Evolutionary conservation across 2,113 vertebrate genomes (phyloP).

Genomic region (Mohoua ochrocephala): DNA sequence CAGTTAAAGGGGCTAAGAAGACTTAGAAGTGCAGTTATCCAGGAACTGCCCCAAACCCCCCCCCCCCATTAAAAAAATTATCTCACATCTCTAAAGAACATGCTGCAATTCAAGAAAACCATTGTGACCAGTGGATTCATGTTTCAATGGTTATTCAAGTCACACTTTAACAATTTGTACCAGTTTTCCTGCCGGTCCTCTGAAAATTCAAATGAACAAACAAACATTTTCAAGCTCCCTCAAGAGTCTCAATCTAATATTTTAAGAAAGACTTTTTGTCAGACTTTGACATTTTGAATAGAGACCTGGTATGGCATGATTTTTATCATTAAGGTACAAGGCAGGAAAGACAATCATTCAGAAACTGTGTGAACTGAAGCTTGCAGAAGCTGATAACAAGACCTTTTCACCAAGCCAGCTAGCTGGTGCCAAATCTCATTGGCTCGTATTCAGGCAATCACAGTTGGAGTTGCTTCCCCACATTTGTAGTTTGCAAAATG

Average conservation of each 20-base stretch:
- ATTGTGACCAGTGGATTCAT: neutral
- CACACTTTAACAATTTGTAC: neutral
- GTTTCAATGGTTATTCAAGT: neutral
- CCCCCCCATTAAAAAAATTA: neutral
- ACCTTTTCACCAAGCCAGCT: neutral
- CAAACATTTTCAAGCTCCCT: neutral
- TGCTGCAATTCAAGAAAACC: neutral
- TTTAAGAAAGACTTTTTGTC: neutral
- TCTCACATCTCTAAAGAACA: neutral
- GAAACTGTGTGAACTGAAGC: neutral
- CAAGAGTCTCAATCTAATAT: neutral
- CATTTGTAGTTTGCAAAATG: neutral
- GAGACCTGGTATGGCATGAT: neutral
- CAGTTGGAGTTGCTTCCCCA: neutral
- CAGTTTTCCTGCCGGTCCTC: neutral
- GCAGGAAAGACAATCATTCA: neutral
- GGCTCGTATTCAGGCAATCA: neutral
- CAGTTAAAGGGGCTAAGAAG: neutral
- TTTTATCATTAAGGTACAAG: neutral
- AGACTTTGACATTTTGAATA: neutral
- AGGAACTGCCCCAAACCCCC: neutral
- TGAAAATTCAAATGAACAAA: neutral
- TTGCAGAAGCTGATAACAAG: constrained; percentile 6
- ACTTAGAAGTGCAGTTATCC: neutral
- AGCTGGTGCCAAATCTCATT: neutral